A percentile compares a stretch with the other conserved stretches of the same genome.
phyloP scores from a whole-genome alignment of 2,888 invertebrate species.

The Tipula helvola region DNA sequence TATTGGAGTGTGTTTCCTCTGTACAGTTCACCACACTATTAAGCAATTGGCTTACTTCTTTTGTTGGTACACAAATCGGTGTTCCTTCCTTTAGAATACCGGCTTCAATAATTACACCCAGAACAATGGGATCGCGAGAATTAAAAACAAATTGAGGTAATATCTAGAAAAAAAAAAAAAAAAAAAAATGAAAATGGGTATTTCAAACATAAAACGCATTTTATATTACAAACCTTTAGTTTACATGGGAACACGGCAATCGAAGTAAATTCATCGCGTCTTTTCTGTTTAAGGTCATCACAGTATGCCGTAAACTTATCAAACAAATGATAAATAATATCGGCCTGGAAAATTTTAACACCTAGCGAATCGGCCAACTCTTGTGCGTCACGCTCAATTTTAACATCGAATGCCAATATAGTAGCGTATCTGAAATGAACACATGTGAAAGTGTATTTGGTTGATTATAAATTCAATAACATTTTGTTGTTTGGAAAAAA shows the following conservation, averaged over 20 bases:
- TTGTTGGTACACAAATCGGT: slow-evolving; percentile 91
- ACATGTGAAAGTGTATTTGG: neutral
- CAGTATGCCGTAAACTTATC: slow-evolving; percentile 91
- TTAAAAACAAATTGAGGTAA: slow-evolving; percentile 91
- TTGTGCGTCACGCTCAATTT: slow-evolving; percentile 95
- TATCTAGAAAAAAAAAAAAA: slow-evolving; percentile 36
- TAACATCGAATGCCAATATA: slow-evolving; percentile 99
- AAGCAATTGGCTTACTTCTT: slow-evolving; percentile 57
- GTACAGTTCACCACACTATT: neutral
- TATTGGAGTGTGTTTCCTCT: neutral
- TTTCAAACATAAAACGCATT: neutral
- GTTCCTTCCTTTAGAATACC: slow-evolving; percentile 94
- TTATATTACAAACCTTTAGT: slow-evolving; percentile 50
- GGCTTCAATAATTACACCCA: slow-evolving; percentile 90
- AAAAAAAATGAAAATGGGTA: slow-evolving; percentile 15
- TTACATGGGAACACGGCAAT: slow-evolving; percentile 99
- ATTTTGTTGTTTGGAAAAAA: neutral
- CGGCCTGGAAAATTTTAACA: slow-evolving; percentile 94
- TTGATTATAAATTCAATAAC: neutral
- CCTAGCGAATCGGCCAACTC: slow-evolving; percentile 89
- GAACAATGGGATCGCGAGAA: slow-evolving; percentile 94
- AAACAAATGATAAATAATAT: slow-evolving; percentile 99
- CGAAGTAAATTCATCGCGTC: slow-evolving; percentile 90
- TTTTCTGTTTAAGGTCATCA: slow-evolving; percentile 80
- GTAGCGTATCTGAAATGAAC: slow-evolving; percentile 66